Percentiles rank a stretch among this genome's conserved stretches.
Evolutionary conservation across 2,888 invertebrate genomes (phyloP).

Genomic region (Gibbula magus): DNA sequence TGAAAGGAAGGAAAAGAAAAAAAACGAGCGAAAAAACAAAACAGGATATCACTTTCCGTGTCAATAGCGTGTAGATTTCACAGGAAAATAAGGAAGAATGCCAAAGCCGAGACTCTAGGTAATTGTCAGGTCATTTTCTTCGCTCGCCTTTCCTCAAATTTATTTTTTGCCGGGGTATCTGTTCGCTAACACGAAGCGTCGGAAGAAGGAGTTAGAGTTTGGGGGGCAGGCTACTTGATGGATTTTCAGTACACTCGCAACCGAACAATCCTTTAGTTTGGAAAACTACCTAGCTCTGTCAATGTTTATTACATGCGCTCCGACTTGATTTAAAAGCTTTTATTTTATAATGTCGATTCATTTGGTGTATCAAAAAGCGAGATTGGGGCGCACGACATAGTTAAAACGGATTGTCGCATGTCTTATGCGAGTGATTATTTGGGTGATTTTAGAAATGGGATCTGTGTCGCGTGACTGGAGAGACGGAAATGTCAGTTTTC

Average conservation of each 20-base stretch:
- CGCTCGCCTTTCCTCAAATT: conserved; percentile 21
- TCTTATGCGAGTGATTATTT: neutral
- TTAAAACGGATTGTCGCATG: conserved; percentile 4
- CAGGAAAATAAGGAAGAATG: conserved; percentile 14
- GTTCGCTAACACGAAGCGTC: neutral
- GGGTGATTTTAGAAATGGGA: conserved; percentile 9
- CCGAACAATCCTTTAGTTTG: conserved; percentile 9
- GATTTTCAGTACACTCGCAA: neutral
- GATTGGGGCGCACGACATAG: neutral
- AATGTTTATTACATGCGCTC: conserved; percentile 16
- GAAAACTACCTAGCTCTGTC: conserved; percentile 18
- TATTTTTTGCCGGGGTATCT: neutral
- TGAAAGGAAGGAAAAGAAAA: neutral
- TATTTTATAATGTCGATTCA: conserved; percentile 22
- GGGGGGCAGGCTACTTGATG: neutral
- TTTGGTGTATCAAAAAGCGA: neutral
- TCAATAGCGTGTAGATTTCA: conserved; percentile 23
- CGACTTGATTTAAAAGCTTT: conserved; percentile 20
- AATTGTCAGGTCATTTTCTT: conserved; percentile 20
- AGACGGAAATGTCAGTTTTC: conserved; percentile 2
- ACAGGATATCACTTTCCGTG: conserved; percentile 11
- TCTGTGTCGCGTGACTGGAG: neutral
- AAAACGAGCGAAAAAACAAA: neutral
- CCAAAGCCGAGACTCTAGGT: conserved; percentile 8
- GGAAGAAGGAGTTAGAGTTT: neutral